Base-by-base conservation (phyloP, 2,888 invertebrate genomes). In the Machimus atricapillus region DNA sequence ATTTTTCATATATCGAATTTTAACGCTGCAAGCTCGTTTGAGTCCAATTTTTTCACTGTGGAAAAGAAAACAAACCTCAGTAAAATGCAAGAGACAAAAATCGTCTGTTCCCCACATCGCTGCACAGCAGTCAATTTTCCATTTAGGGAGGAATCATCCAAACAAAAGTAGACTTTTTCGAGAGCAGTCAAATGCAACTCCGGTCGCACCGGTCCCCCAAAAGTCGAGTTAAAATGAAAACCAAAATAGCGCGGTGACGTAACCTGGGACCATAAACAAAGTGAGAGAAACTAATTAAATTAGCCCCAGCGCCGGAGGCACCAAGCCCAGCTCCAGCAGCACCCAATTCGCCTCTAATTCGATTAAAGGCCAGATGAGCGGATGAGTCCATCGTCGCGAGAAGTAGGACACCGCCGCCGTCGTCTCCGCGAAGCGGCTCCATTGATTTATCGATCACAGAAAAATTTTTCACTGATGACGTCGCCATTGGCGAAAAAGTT, bases 391-490 rank as follows among this genome's bases (percentile, higher is more conserved):
- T 37, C 76, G 40, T 27, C 34, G 12, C 31, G 34, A 34, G 43
- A 85, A 85, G 74, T 85, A 46, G 85, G 85, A 12, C 85, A 85
- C 37, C 34, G 14, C 27, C 43, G 34, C 37, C 34, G 14, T 16
- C 43, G 34, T 74, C 82, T 66, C 34, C 66, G 19, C 66, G 19
- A 27, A 66, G 78, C 77, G 58, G 85, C n/a, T 76, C 76, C 52
- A 86, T 86, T 66, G 86, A 86, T 86, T 86, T 86, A 85, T 85
- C 85, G 85, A 85, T 85, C 85, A 74, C 85, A 31, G 73, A 74
- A 46, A 66, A 86, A 78, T 86, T 86, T 86, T 86, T 86, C 86
- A 86, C 40, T 37, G 78, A 27, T 86, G 86, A 78, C 78, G 86
- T 58, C 77, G 78, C 52, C 86, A 86, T 86, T 78, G 58, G 43